Conservation (phyloP, 2,888 invertebrate genomes). For the Geotrupes spiniger region DNA sequence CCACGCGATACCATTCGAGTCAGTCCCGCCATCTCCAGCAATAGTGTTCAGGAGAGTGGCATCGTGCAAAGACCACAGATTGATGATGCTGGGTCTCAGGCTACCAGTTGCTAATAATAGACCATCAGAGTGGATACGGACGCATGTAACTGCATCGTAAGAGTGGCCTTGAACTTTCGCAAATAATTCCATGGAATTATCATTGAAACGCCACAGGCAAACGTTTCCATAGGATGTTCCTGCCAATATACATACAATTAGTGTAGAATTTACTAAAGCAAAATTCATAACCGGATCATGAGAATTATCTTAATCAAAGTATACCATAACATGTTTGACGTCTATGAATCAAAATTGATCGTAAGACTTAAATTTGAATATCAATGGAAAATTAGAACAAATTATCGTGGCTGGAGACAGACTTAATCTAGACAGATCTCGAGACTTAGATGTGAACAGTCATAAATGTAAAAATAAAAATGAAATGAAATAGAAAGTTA, state of each 20-base stretch:
- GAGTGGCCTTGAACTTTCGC: conserved; percentile 55
- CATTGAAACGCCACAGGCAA: conserved; percentile 49
- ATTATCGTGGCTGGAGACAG: too few relatives aligned
- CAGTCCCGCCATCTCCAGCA: conserved; percentile 53
- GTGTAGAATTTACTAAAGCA: conserved; percentile 2
- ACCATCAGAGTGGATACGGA: conserved; percentile 54
- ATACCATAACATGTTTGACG: too few relatives aligned
- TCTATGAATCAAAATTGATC: too few relatives aligned
- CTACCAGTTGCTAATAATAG: conserved; percentile 57
- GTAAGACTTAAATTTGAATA: too few relatives aligned
- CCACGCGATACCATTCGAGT: conserved; percentile 54
- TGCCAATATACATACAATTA: background rate
- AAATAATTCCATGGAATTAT: conserved; percentile 41
- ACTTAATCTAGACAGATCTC: too few relatives aligned
- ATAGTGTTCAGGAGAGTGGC: conserved; percentile 57
- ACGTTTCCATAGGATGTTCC: conserved; percentile 57
- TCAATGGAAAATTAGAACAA: too few relatives aligned
- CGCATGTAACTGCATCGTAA: conserved; percentile 53
- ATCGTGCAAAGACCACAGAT: conserved; percentile 61
- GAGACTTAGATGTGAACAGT: too few relatives aligned
- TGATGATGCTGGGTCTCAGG: conserved; percentile 51
- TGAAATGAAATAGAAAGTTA: too few relatives aligned
- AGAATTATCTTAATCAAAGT: too few relatives aligned
- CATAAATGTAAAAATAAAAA: too few relatives aligned
- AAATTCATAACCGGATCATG: too few relatives aligned